Evolutionary conservation across 64 coral and sea anemone genomes (phyloP).

Genomic region (Dendronephthya gigantea): DNA sequence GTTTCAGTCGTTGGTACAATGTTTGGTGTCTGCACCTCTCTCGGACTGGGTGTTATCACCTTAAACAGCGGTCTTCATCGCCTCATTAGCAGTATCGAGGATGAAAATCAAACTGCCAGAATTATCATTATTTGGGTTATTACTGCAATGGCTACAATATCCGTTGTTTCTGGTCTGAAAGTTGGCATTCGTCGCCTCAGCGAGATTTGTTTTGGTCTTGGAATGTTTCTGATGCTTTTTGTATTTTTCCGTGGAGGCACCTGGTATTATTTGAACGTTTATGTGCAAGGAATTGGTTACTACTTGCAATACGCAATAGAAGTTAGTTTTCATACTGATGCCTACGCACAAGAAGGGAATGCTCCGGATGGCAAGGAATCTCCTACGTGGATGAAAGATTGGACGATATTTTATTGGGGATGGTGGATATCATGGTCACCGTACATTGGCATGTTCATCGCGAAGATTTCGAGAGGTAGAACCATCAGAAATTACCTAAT

Average conservation of each 20-base stretch:
- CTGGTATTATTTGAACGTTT: neutral
- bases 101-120: no score
- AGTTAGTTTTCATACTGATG: neutral
- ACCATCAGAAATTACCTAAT: neutral
- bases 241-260: neutral
- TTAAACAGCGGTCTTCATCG: neutral
- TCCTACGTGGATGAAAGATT: neutral
- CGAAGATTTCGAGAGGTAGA: neutral
- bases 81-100: neutral
- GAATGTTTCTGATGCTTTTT: neutral
- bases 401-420: constrained; percentile 13
- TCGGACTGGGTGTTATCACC: neutral
- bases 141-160: neutral
- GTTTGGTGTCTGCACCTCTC: neutral
- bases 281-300: neutral
- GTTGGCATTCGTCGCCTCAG: neutral
- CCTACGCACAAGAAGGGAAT: neutral
- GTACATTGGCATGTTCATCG: neutral
- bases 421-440: neutral
- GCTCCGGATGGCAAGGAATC: neutral
- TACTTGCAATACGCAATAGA: neutral
- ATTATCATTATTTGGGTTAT: neutral
- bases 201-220: neutral
- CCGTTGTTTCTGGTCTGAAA: neutral
- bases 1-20: neutral